Evolutionary conservation across 1,140 invertebrate genomes (phyloP).

Genomic region (Pachyrhynchus sulphureomaculatus): DNA sequence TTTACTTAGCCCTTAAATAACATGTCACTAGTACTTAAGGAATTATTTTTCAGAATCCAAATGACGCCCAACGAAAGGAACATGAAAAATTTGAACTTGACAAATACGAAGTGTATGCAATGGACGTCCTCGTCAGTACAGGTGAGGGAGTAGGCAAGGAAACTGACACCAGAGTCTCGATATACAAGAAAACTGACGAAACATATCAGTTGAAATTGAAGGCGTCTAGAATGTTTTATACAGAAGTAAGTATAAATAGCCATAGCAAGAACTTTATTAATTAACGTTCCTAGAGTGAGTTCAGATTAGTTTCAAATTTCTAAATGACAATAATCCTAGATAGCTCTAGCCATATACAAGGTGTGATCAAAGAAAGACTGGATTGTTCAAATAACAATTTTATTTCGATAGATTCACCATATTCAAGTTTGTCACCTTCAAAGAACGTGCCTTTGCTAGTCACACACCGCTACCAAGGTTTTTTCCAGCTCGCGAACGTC

Average conservation of each 20-base stretch:
- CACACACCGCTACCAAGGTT: no score
- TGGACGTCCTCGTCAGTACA: constrained; percentile 95
- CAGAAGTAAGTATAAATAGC: constrained; percentile 63
- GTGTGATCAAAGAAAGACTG: no score
- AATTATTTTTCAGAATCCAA: constrained; percentile 60
- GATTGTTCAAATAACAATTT: no score
- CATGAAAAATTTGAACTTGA: constrained; percentile 97
- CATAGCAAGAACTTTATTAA: not conserved
- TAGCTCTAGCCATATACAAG: no score
- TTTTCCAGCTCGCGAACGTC: no score
- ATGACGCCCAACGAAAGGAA: constrained; percentile 95
- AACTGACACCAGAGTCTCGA: constrained; percentile 90
- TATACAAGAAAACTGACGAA: constrained; percentile 98
- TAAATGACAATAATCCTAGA: no score
- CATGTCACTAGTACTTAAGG: no score
- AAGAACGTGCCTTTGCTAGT: no score
- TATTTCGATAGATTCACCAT: no score
- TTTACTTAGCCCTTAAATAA: no score
- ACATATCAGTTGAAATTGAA: constrained; percentile 97
- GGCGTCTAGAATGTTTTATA: constrained; percentile 92
- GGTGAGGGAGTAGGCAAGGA: constrained; percentile 87
- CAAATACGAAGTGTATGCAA: constrained; percentile 96
- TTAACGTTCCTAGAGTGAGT: not conserved
- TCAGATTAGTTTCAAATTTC: no score
- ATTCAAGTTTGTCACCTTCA: no score